A percentile compares a stretch with the other conserved stretches of the same genome.
phyloP scores from a whole-genome alignment of 35 echinoderm and acorn worm species.

The Stichopus chloronotus region DNA sequence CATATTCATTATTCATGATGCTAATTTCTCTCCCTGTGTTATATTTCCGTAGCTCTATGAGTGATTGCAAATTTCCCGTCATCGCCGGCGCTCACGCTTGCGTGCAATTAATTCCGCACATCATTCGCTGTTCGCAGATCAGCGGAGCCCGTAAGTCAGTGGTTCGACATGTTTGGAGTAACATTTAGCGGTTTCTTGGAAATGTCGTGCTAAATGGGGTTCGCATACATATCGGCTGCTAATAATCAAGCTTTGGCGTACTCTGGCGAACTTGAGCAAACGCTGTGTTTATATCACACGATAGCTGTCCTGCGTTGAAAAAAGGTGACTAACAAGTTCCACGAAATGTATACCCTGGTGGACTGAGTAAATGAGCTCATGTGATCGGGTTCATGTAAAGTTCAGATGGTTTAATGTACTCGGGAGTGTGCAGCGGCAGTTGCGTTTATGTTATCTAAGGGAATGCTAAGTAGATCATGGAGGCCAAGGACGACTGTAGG shows the following conservation, averaged over 20 bases:
- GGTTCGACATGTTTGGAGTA: conserved; percentile 30
- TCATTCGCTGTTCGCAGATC: neutral
- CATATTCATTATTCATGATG: too few species aligned
- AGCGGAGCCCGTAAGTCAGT: conserved; percentile 6
- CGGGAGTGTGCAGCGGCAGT: neutral
- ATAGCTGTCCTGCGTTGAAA: neutral
- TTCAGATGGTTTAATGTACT: neutral
- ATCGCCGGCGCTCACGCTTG: neutral
- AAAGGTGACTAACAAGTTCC: neutral
- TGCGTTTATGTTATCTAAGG: too few species aligned
- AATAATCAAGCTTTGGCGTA: too few species aligned
- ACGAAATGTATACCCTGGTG: neutral
- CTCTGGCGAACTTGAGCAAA: too few species aligned
- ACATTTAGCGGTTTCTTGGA: conserved; percentile 28
- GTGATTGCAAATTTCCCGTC: neutral
- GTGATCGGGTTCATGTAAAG: neutral
- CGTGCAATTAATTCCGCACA: neutral
- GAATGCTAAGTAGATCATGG: too few species aligned
- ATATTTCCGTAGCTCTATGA: neutral
- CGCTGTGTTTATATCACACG: neutral
- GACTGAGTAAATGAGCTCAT: neutral
- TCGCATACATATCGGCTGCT: too few species aligned
- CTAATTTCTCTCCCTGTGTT: too few species aligned
- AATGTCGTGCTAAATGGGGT: neutral
- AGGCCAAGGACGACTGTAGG: too few species aligned